Evolutionary conservation across 2,797 vertebrate genomes (phyloP).

Genomic region (Craterocephalus amniculus): DNA sequence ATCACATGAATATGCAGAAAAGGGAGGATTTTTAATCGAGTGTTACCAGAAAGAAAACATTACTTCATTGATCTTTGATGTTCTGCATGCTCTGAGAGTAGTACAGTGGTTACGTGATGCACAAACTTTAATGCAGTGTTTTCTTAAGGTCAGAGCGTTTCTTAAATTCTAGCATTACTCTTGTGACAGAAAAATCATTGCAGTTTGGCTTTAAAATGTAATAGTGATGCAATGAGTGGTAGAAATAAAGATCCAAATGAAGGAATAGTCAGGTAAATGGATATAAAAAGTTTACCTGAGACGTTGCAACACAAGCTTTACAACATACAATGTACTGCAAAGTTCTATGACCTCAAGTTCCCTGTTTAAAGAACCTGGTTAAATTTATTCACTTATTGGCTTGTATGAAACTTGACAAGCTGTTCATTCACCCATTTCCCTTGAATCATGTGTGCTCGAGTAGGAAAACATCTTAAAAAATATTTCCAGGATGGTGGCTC

Average conservation of each 20-base stretch:
- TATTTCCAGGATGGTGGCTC: not conserved
- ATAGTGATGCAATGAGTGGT: not conserved
- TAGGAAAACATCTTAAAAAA: not conserved
- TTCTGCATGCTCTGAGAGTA: not conserved
- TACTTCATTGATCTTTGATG: slow-evolving; percentile 13
- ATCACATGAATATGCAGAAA: slow-evolving; percentile 32
- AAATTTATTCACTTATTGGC: not conserved
- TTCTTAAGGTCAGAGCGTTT: not conserved
- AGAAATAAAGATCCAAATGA: not conserved
- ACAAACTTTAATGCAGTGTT: slow-evolving; percentile 6
- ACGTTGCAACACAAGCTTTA: not conserved
- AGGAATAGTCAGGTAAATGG: not conserved
- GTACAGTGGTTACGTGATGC: not conserved
- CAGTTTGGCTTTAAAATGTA: not conserved
- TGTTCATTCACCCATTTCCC: not conserved
- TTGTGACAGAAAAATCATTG: not conserved
- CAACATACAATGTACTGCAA: not conserved
- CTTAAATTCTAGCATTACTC: not conserved
- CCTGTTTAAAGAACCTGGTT: not conserved
- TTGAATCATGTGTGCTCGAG: not conserved
- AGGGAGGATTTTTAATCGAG: slow-evolving; percentile 15
- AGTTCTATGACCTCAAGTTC: not conserved
- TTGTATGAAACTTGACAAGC: not conserved
- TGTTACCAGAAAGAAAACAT: slow-evolving; percentile 22
- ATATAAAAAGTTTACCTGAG: not conserved